Evolutionary conservation across 2,113 vertebrate genomes (phyloP).

Genomic region (Tyrannus savana): DNA sequence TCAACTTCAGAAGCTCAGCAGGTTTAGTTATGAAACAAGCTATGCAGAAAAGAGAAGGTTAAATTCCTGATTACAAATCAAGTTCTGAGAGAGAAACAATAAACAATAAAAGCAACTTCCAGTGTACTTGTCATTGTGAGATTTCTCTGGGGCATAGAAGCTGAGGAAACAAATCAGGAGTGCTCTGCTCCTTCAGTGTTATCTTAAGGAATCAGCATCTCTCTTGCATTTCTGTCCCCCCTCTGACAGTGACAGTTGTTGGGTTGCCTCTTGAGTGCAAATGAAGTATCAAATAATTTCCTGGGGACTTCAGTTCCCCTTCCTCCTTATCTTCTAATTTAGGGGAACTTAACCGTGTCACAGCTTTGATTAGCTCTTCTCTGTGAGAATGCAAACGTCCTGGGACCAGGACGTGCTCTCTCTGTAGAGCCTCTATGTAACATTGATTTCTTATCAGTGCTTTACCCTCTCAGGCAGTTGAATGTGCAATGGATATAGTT

Average conservation of each 20-base stretch:
- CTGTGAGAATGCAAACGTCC: background rate
- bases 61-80: slow-evolving; percentile 33
- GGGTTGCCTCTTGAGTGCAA: slow-evolving; percentile 37
- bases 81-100: slow-evolving; percentile 16
- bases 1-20: background rate
- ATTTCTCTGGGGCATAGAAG: slow-evolving; percentile 39
- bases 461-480: background rate
- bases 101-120: slow-evolving; percentile 17
- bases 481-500: background rate
- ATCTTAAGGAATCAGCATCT: slow-evolving; percentile 29
- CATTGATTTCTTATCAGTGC: slow-evolving; percentile 28
- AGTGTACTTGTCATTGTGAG: slow-evolving; percentile 40
- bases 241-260: slow-evolving; percentile 1
- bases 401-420: background rate
- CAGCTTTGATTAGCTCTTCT: slow-evolving; percentile 59
- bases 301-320: slow-evolving; percentile 53
- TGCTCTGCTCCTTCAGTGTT: background rate
- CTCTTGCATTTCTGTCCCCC: background rate
- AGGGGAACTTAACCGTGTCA: slow-evolving; percentile 54
- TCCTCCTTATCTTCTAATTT: slow-evolving; percentile 69
- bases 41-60: background rate
- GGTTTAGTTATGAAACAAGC: background rate
- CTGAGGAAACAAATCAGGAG: slow-evolving; percentile 18
- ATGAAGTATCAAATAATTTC: slow-evolving; percentile 57
- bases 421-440: background rate